Evolutionary conservation across 2,888 invertebrate species (phyloP), one percentile per base, ranked within the genome.

Genomic region (Podabrus alpinus): DNA sequence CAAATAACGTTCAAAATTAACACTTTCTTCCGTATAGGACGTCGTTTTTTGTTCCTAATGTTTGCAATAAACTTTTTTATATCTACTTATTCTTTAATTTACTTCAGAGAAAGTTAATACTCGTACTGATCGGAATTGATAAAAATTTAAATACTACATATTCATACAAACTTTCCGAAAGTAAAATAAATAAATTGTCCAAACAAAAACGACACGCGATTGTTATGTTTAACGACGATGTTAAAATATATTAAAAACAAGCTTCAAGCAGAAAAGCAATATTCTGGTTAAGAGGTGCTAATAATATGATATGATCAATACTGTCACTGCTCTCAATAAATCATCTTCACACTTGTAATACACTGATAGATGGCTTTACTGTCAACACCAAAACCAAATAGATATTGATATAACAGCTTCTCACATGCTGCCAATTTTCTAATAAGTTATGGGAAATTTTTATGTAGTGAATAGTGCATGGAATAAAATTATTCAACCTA

Each of bases 361-460:
- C 81, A 79, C 79, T 80, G 79, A 82, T 81, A 80, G 81, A 81
- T 81, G 81, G 79, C 79, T 78, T 75, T 76, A 81, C 78, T 81
- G 82, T 82, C 82, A 82, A 79, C 81, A 78, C 78, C 79, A 80
- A 81, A 79, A 79, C 80, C 81, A 80, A 81, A 81, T 79, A 81
- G 80, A 79, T 81, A 81, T 81, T 81, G 81, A 82, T 80, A 80
- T 80, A 78, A 80, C 77, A 77, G 77, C 75, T 75, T 77, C 79
- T 80, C 78, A 80, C 78, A 79, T 79, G 79, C 79, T 73, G 69
- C 74, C 78, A 70, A 16, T 21, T 64, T 61, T 68, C 72, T 78
- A 77, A 79, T 76, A 77, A 74, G 76, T 78, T 64, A 71, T 64
- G 29, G 15, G 15, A 60, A 29, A 60, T 60, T 61, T 66, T 15